Percentiles rank a stretch among this genome's conserved stretches.
phyloP scores from a whole-genome alignment of 1,140 invertebrate genomes.

The Cataglyphis hispanica region DNA sequence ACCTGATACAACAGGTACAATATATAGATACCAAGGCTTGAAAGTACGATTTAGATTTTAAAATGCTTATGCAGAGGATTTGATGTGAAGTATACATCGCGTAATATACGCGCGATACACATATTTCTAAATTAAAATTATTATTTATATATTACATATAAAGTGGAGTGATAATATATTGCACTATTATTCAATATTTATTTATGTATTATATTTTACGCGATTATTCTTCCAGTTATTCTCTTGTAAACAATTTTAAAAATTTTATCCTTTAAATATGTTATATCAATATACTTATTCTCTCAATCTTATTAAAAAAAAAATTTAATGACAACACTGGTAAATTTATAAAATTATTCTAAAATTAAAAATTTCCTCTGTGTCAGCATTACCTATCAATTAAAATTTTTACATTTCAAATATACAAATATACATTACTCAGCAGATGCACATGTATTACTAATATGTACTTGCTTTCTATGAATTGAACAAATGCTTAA shows the following conservation, averaged over 20 bases:
- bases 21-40: constrained; percentile 29
- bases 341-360: neutral
- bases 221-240: neutral
- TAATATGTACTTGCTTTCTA: constrained; percentile 51
- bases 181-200: neutral
- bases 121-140: constrained; percentile 23
- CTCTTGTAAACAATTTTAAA: constrained; percentile 25
- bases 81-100: neutral
- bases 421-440: constrained; percentile 29
- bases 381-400: constrained; percentile 16
- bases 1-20: constrained; percentile 63
- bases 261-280: neutral
- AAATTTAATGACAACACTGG: neutral
- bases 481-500: constrained; percentile 53
- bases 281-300: neutral
- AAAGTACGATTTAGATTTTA: constrained; percentile 45
- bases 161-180: constrained; percentile 3
- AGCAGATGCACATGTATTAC: constrained; percentile 48
- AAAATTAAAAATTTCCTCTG: constrained; percentile 37
- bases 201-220: neutral
- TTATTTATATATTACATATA: no score
- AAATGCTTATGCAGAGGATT: constrained; percentile 57
- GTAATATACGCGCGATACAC: neutral
- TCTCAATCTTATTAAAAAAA: neutral
- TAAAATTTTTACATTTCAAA: constrained; percentile 21